Percentiles rank a stretch among this genome's conserved stretches.
phyloP scores from a whole-genome alignment of 2,888 invertebrate species.

The Leuctra nigra region DNA sequence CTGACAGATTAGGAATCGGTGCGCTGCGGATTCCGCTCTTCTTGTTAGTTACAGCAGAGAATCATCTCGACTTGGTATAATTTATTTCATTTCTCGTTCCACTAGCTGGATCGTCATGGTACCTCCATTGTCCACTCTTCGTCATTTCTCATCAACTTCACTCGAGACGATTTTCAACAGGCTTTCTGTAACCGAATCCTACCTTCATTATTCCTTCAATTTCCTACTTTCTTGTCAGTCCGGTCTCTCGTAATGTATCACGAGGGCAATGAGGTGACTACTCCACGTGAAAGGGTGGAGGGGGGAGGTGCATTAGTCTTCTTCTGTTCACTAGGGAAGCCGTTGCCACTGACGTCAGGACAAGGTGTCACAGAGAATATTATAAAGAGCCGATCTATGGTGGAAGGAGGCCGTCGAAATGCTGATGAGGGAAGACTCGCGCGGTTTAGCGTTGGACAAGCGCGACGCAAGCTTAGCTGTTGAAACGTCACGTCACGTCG shows the following conservation, averaged over 20 bases:
- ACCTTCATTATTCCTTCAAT: background rate
- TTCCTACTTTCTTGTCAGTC: background rate
- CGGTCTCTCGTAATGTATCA: background rate
- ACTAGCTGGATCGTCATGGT: background rate
- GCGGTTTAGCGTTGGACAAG: background rate
- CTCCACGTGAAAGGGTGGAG: background rate
- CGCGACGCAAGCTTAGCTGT: background rate
- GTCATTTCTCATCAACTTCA: background rate
- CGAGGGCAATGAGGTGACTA: background rate
- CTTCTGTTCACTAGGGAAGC: background rate
- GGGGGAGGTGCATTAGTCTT: constrained; percentile 4
- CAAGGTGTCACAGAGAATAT: background rate
- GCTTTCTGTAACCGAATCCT: background rate
- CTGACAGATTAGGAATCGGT: constrained; percentile 33
- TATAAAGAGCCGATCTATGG: background rate
- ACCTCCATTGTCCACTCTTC: background rate
- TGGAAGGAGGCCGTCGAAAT: background rate
- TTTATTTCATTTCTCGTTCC: constrained; percentile 19
- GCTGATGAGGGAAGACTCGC: constrained; percentile 6
- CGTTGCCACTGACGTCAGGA: background rate
- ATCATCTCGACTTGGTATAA: constrained; percentile 5
- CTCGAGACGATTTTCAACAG: background rate
- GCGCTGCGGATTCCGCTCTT: constrained; percentile 21
- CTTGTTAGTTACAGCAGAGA: constrained; percentile 18
- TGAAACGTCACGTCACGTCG: no score